phyloP scores from a whole-genome alignment of 2,113 vertebrate genomes.

The Podarcis raffonei region DNA sequence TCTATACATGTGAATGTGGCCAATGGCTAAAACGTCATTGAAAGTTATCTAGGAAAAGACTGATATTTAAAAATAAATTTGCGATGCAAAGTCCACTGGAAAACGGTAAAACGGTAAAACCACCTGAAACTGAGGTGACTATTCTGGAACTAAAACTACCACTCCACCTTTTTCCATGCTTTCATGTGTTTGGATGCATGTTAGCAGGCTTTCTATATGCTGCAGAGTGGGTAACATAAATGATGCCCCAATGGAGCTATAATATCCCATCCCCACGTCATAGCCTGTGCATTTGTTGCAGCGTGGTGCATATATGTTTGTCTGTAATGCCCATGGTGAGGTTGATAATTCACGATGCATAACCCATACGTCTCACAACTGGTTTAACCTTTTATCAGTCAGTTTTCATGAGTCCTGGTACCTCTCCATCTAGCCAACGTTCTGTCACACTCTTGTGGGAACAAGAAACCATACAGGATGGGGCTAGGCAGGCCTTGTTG shows the following conservation, averaged over 20 bases:
- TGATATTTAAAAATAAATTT: conserved; percentile 14
- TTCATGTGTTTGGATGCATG: not conserved
- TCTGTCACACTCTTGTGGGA: too few species aligned
- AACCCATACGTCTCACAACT: not conserved
- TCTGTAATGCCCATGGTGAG: not conserved
- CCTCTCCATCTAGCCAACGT: not conserved
- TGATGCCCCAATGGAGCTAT: not conserved
- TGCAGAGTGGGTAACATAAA: too few species aligned
- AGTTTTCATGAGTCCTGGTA: not conserved
- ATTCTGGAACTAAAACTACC: not conserved
- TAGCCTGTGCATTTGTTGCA: not conserved
- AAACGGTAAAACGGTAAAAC: not conserved
- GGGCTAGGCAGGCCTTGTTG: not conserved
- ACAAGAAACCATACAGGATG: not conserved
- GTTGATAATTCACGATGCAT: not conserved
- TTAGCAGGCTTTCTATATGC: not conserved
- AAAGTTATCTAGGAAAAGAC: not conserved
- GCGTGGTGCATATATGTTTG: not conserved
- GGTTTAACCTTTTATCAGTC: not conserved
- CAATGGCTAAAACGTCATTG: conserved; percentile 4
- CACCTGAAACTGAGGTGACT: not conserved
- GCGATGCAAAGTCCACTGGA: not conserved
- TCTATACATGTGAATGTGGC: not conserved
- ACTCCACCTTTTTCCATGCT: not conserved
- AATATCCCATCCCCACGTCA: not conserved